Base-by-base conservation (phyloP, 2,797 vertebrate genomes). In the Picus viridis region DNA sequence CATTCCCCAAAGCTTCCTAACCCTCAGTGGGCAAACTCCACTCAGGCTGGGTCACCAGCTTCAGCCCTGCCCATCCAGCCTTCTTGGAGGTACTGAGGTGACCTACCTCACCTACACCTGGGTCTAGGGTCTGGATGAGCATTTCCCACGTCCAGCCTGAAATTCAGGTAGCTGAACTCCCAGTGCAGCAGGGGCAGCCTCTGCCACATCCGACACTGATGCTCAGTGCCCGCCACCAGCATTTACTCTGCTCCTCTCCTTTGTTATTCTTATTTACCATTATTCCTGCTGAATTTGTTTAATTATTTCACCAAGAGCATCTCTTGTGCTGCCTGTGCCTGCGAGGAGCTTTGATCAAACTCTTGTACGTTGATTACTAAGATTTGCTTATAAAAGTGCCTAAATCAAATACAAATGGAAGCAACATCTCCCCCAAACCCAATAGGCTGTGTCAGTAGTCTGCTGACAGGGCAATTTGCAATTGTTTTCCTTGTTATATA, bases 141-240 rank as follows among this genome's bases (percentile, higher is more conserved):
- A 3, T 73, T 86, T 77, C 36, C 47, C 15, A 51, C 0, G 1
- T 30, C 16, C 51, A 51, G 19, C 22, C 71, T 43, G 69, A 93
- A 78, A 69, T 16, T 23, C 20, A 49, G 29, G 26, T 17, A 1
- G 1, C 56, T 19, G 39, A 34, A 51, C 13, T 17, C 30, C 29
- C 59, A 22, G 27, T 4, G 1, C 57, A 5, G 12, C 41, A 27
- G 34, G 39, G 18, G 27, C 36, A 69, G 29, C 36, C 17, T 58
- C 20, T 27, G 4, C 43, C 1, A 3, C 30, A 6, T 36, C 56
- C 10, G 30, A 24, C 26, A 39, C 20, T 1, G 20, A 5, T 24
- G 49, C 71, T 63, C 2, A 2, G 15, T 53, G 49, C 49, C 41
- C 6, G 0, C 23, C n/a, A 12, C 7, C 1, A 53, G 6, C 3